phyloP scores from a whole-genome alignment of 2,888 invertebrate genomes.

The Disparrhopalites patrizii region DNA sequence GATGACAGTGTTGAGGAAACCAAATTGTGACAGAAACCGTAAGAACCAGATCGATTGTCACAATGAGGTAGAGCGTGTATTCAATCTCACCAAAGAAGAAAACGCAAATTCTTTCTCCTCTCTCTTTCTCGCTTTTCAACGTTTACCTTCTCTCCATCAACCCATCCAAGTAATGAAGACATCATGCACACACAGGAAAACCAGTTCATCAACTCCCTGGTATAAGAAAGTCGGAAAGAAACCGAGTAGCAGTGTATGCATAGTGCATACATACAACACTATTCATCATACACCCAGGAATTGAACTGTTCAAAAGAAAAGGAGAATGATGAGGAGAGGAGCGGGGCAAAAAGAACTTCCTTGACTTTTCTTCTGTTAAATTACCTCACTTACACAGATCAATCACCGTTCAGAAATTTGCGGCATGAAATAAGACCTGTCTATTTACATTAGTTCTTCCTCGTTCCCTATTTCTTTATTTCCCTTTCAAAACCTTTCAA shows the following conservation, averaged over 20 bases:
- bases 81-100: too few relatives aligned
- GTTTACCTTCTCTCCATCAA: too few relatives aligned
- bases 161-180: too few relatives aligned
- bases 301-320: not conserved
- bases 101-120: too few relatives aligned
- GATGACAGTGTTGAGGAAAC: too few relatives aligned
- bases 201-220: not conserved
- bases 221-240: not conserved
- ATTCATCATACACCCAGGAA: not conserved
- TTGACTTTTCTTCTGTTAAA: not conserved
- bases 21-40: too few relatives aligned
- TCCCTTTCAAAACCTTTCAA: not conserved
- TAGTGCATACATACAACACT: not conserved
- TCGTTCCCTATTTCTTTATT: not conserved
- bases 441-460: not conserved
- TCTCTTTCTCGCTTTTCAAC: too few relatives aligned
- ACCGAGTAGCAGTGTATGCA: not conserved
- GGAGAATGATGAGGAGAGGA: not conserved
- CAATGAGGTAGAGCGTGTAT: too few relatives aligned
- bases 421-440: not conserved
- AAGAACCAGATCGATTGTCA: too few relatives aligned
- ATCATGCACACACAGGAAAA: too few relatives aligned
- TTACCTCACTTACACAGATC: conserved; percentile 4
- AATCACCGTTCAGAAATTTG: not conserved
- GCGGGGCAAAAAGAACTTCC: too few relatives aligned